Percentiles rank a stretch among this genome's conserved stretches.
These are phyloP conservation scores for Mesoclemmys tuberculata DNA, from an alignment of 2,113 vertebrate species.

Conservation along the genomic window DNA sequence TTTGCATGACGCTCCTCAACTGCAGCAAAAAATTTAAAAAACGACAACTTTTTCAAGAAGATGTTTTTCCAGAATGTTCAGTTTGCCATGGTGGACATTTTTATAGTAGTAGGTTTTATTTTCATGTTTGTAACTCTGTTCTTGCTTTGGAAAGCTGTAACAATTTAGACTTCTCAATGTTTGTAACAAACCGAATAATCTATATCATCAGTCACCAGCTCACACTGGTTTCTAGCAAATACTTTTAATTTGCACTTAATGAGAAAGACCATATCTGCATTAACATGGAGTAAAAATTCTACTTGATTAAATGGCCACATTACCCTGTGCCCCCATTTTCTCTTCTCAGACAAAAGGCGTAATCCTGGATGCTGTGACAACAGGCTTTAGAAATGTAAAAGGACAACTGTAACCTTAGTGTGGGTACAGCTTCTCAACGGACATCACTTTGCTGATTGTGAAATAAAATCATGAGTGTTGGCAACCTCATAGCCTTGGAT, in stretches of 20 bases:
- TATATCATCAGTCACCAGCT: slow-evolving; percentile 47
- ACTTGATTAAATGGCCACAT: slow-evolving; percentile 34
- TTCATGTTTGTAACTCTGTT: slow-evolving; percentile 44
- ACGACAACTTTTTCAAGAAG: slow-evolving; percentile 42
- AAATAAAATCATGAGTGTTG: slow-evolving; percentile 44
- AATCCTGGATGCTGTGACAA: slow-evolving; percentile 32
- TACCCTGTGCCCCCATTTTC: slow-evolving; percentile 20
- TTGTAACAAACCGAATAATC: slow-evolving; percentile 48
- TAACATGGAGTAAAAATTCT: slow-evolving; percentile 53
- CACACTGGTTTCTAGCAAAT: slow-evolving; percentile 63
- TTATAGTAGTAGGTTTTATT: slow-evolving; percentile 49
- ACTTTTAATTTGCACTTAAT: slow-evolving; percentile 50
- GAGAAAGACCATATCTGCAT: slow-evolving; percentile 40
- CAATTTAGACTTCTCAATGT: slow-evolving; percentile 43
- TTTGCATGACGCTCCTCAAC: slow-evolving; percentile 67
- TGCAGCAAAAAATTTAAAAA: not conserved
- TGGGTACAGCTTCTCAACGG: slow-evolving; percentile 55
- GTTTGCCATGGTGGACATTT: slow-evolving; percentile 44
- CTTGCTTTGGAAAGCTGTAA: slow-evolving; percentile 66
- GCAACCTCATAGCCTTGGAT: not conserved
- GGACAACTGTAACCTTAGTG: slow-evolving; percentile 39
- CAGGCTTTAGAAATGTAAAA: slow-evolving; percentile 24
- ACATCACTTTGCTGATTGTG: slow-evolving; percentile 54
- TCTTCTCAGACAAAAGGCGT: not conserved
- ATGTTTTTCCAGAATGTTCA: slow-evolving; percentile 58